These are phyloP conservation scores for Rhabdophis nuchalis DNA, from an alignment of 2,797 vertebrate species.

Conservation along the genomic window DNA sequence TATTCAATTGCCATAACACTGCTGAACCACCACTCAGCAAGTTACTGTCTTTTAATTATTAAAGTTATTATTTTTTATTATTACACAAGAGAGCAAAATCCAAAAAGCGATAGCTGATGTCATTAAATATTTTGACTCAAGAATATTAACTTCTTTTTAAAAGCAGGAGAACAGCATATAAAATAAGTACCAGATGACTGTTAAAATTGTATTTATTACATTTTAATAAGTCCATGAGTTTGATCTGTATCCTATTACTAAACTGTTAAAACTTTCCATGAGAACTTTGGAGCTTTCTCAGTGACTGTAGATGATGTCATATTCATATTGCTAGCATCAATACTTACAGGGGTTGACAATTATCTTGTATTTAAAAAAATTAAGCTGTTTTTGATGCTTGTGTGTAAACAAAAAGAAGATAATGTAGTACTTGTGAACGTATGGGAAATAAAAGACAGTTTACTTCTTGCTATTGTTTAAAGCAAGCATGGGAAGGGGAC, in stretches of 20 bases:
- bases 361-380: background rate
- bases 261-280: background rate
- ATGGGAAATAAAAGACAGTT: background rate
- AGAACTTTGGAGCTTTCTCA: background rate
- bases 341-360: background rate
- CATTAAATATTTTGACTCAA: conserved; percentile 53
- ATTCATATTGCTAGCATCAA: background rate
- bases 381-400: background rate
- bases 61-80: conserved; percentile 11
- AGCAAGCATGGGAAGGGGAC: background rate
- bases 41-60: conserved; percentile 20
- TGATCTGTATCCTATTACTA: conserved; percentile 44
- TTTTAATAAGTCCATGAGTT: conserved; percentile 39
- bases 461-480: background rate
- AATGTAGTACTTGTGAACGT: background rate
- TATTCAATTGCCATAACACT: background rate
- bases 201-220: conserved; percentile 59
- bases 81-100: conserved; percentile 25
- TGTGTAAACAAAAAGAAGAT: background rate
- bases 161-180: conserved; percentile 53
- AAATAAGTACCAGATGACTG: conserved; percentile 59
- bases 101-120: conserved; percentile 37
- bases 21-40: background rate
- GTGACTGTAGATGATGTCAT: conserved; percentile 28
- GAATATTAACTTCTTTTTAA: conserved; percentile 57